A percentile compares a stretch with the other conserved stretches of the same genome.
These are phyloP conservation scores for Podarcis muralis DNA, from an alignment of 2,113 vertebrate species.

Conservation along the genomic window DNA sequence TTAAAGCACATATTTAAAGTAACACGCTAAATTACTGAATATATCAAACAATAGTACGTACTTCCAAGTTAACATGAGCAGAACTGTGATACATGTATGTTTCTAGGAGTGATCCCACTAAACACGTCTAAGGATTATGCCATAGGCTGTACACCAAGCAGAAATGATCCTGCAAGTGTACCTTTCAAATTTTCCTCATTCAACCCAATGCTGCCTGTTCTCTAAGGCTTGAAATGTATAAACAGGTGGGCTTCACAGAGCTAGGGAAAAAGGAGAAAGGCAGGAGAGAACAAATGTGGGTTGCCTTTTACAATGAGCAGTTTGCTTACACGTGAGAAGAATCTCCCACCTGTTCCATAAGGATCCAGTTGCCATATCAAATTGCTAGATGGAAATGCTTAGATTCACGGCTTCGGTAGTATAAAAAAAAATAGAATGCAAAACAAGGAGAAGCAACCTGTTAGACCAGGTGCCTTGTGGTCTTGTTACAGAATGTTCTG, in stretches of 20 bases:
- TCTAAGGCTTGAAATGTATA: background rate
- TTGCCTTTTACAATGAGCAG: background rate
- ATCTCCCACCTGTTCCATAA: conserved; percentile 16
- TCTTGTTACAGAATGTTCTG: conserved; percentile 9
- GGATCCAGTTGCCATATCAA: conserved; percentile 9
- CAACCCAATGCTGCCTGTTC: background rate
- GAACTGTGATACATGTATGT: background rate
- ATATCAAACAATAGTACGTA: background rate
- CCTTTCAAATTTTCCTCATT: background rate
- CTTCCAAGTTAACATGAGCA: background rate
- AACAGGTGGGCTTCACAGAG: background rate
- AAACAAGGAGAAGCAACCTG: background rate
- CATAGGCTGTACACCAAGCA: background rate
- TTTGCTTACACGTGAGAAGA: conserved; percentile 3
- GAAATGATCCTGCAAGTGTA: background rate
- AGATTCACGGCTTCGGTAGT: background rate
- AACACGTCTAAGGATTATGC: background rate
- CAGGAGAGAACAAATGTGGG: background rate
- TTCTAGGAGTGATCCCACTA: background rate
- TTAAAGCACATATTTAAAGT: background rate
- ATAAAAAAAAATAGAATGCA: conserved; percentile 19
- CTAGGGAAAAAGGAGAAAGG: background rate
- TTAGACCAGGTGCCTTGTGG: conserved; percentile 8
- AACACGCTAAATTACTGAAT: background rate
- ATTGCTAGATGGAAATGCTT: conserved; percentile 11